Evolutionary conservation across 2,113 vertebrate genomes (phyloP), one percentile per base, ranked within the genome.

Genomic region (Typhlomys cinereus): DNA sequence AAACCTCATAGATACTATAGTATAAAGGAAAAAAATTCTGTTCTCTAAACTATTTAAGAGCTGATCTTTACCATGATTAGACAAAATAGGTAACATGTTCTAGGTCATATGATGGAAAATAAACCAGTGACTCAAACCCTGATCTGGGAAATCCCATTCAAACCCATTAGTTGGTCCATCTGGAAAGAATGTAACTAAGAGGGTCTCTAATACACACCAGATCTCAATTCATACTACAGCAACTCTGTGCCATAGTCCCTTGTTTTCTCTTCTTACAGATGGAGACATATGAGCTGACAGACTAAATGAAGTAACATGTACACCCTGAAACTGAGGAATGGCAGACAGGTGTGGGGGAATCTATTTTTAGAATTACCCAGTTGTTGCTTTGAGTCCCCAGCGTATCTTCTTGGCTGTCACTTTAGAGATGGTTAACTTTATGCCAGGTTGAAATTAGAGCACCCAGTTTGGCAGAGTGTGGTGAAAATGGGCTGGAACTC

Each of bases 131-230:
- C 44, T 90, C 34, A 50, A 79, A 21, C 7, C 10, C 6, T 11
- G 29, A 59, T 14, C 21, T 20, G n/a, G 18, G 75, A 31, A 70
- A 0, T 70, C 11, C 7, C 50, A 62, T 15, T 34, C 34, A 73
- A 29, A 20, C 4, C 21, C 44, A 25, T 9, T 9, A 13, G 29
- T n/a, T 59, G 67, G 15, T 14, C 4, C 5, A 9, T 54, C 54
- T 48, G n/a, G 52, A 57, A 74, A 88, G 50, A 41, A 69, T 14
- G 4, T 69, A 23, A 34, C 6, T 17, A 21, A 81, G 41, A 69
- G 21, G 31, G 15, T 62, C 31, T 18, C 2, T 13, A 4, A 27
- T 4, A n/a, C 3, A 57, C 6, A 23, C 0, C 18, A 5, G 10
- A 69, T 57, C 66, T 79, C 71, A 73, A 67, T 61, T 50, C 36